A percentile compares a stretch with the other conserved stretches of the same genome.
Evolutionary conservation across 2,888 invertebrate species (phyloP).

Genomic region (Caenorhabditis panamensis): DNA sequence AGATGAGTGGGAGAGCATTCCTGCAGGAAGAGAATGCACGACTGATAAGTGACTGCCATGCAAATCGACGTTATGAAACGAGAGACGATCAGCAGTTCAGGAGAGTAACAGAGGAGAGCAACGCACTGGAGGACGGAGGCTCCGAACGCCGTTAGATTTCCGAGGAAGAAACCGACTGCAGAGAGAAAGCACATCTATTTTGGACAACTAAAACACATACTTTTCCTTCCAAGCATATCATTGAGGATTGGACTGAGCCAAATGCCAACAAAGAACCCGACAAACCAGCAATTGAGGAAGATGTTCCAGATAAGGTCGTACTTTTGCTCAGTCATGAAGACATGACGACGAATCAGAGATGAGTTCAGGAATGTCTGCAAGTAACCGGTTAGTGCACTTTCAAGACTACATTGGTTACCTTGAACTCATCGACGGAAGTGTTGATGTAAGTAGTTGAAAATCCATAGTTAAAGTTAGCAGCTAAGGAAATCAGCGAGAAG

Average conservation of each 20-base stretch:
- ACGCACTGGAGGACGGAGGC: slow-evolving; percentile 67
- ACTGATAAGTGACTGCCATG: slow-evolving; percentile 74
- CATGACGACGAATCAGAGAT: slow-evolving; percentile 50
- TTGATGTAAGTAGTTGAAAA: slow-evolving; percentile 75
- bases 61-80: slow-evolving; percentile 71
- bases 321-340: slow-evolving; percentile 58
- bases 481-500: slow-evolving; percentile 61
- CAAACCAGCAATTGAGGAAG: slow-evolving; percentile 75
- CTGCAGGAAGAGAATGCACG: slow-evolving; percentile 73
- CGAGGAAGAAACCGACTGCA: slow-evolving; percentile 72
- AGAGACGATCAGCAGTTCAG: slow-evolving; percentile 69
- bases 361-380: slow-evolving; percentile 61
- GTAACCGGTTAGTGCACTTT: too few species aligned
- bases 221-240: slow-evolving; percentile 74
- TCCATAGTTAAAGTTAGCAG: slow-evolving; percentile 76
- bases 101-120: slow-evolving; percentile 62
- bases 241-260: slow-evolving; percentile 74
- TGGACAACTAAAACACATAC: slow-evolving; percentile 27
- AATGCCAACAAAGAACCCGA: slow-evolving; percentile 75
- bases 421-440: slow-evolving; percentile 73
- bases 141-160: slow-evolving; percentile 64
- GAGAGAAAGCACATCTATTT: background rate
- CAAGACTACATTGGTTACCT: slow-evolving; percentile 37
- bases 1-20: slow-evolving; percentile 75
- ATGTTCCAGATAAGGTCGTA: slow-evolving; percentile 73